A percentile compares a stretch with the other conserved stretches of the same genome.
Conservation (phyloP, 1,140 invertebrate genomes). For the Gonatopus flavifemur region DNA sequence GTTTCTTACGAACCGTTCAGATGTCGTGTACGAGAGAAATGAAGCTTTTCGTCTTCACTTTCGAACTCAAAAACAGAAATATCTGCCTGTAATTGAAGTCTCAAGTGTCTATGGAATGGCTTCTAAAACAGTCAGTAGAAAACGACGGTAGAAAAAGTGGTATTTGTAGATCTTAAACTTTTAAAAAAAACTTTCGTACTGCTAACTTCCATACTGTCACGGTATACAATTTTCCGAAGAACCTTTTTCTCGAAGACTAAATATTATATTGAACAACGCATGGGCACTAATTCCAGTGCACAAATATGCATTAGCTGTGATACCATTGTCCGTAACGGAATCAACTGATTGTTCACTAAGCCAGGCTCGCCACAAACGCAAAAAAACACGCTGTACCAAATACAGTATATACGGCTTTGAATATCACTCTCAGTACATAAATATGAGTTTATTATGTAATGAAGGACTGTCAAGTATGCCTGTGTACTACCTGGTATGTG, state of each 20-base stretch:
- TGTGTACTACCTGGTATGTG: conserved; percentile 9
- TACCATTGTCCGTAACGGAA: conserved; percentile 15
- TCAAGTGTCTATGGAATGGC: conserved; percentile 1
- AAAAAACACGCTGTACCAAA: conserved; percentile 17
- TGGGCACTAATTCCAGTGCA: conserved; percentile 19
- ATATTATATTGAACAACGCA: conserved; percentile 2
- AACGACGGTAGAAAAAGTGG: no score
- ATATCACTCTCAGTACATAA: not conserved
- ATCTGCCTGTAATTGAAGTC: conserved; percentile 7
- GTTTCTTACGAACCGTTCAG: conserved; percentile 5
- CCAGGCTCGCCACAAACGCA: conserved; percentile 15
- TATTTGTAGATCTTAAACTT: no score
- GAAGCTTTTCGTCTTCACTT: conserved; percentile 1
- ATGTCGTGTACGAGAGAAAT: conserved; percentile 1
- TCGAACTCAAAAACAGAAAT: conserved; percentile 7
- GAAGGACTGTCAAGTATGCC: conserved; percentile 10
- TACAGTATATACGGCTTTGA: conserved; percentile 4
- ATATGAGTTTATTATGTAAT: conserved; percentile 1
- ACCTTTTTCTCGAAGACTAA: not conserved
- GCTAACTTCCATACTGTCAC: conserved; percentile 4
- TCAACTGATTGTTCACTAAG: not conserved
- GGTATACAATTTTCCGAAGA: conserved; percentile 4
- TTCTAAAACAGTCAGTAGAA: conserved; percentile 3
- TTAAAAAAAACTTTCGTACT: no score
- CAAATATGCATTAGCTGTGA: conserved; percentile 11